Conservation (phyloP, 2,888 invertebrate species). For the Drosophila yooni region DNA sequence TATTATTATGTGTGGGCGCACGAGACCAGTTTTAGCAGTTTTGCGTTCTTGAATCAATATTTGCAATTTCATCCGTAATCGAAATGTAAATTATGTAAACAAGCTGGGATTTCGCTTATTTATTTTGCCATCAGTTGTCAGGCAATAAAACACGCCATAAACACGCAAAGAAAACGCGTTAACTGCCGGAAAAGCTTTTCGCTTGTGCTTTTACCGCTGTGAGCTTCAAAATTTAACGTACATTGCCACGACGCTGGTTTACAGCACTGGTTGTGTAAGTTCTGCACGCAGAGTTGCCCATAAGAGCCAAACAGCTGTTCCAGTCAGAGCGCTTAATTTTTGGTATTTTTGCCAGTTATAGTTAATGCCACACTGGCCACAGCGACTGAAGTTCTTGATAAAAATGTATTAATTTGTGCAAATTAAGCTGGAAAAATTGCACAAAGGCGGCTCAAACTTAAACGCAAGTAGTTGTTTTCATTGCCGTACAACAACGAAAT, state of each 20-base stretch:
- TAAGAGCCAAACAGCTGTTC: slow-evolving; percentile 59
- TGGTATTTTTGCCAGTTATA: slow-evolving; percentile 15
- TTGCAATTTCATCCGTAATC: slow-evolving; percentile 39
- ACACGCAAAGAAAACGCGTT: slow-evolving; percentile 24
- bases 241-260: slow-evolving; percentile 14
- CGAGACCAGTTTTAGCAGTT: slow-evolving; percentile 39
- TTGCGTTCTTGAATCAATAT: slow-evolving; percentile 49
- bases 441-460: slow-evolving; percentile 15
- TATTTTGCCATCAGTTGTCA: slow-evolving; percentile 1
- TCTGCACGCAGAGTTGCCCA: slow-evolving; percentile 32
- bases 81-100: slow-evolving; percentile 35
- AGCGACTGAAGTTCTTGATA: slow-evolving; percentile 18
- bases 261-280: slow-evolving; percentile 28
- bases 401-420: slow-evolving; percentile 53
- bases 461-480: slow-evolving; percentile 9
- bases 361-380: slow-evolving; percentile 13
- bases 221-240: slow-evolving; percentile 51
- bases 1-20: slow-evolving; percentile 40
- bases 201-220: slow-evolving; percentile 1
- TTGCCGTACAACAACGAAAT: slow-evolving; percentile 24
- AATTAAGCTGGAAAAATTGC: slow-evolving; percentile 27
- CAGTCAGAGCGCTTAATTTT: slow-evolving; percentile 2
- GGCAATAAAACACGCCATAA: slow-evolving; percentile 32
- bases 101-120: slow-evolving; percentile 8
- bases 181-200: slow-evolving; percentile 39